Base-by-base conservation (phyloP, 2,888 invertebrate genomes). In the Leucophora obtusa region DNA sequence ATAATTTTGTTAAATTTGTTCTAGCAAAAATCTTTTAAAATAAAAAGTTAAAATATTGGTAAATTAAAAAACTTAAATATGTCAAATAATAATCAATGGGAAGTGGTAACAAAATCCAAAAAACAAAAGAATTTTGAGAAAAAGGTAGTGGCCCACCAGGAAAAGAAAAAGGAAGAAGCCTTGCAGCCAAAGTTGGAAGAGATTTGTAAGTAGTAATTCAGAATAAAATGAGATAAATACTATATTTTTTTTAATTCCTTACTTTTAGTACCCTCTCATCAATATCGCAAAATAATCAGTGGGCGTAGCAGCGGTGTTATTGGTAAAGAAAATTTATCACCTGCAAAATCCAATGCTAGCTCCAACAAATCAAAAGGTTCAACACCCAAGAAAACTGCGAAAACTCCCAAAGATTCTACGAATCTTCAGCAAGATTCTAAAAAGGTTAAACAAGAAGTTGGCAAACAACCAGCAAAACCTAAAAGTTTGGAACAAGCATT, bases 181-280 rank as follows among this genome's bases (percentile, higher is more conserved):
- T 93, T 92, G 89, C 93, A 93, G 33, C 93, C 94, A 28, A 95
- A 94, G 92, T 91, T 94, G 82, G 95, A 95, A 87, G 95, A 95
- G 89, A 92, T 95, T 87, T 91, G 95, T 95, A 91, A 93, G 94
- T 50, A 47, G 18, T 28, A 3, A 28, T 28, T 6, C 28, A 9
- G 2, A 7, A 33, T 63, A 33, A 24, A 7, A n/a, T n/a, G n/a
- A n/a, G n/a, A n/a, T n/a, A n/a, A n/a, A n/a, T n/a, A 5, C 11
- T 50, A 33, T n/a, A 54, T 10, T 8, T 15, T 28, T 38, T 8
- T 43, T 14, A 17, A n/a, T 11, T 35, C 62, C 43, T 59, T 18
- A 80, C 68, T 79, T 86, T 95, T 76, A 95, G 95, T 94, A 79
- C 93, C 95, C 2, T 91, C 93, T 82, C 92, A 94, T 51, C 94